Conservation (phyloP, 2,888 invertebrate genomes). For the Heliconius erato region DNA sequence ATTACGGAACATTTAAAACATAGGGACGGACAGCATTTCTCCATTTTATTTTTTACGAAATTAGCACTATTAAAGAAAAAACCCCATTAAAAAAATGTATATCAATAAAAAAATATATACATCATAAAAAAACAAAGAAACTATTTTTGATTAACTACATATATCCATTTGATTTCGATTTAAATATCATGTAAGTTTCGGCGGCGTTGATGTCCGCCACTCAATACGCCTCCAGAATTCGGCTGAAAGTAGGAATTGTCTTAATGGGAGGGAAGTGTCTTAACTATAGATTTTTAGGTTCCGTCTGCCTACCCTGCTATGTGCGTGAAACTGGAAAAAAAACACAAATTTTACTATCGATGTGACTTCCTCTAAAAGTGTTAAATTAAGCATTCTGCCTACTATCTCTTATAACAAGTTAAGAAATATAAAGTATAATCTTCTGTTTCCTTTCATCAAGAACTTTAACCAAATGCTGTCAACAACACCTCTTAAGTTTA, state of each 20-base stretch:
- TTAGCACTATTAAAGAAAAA: no score
- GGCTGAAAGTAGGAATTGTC: not conserved
- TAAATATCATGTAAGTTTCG: no score
- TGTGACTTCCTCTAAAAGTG: not conserved
- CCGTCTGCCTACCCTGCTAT: not conserved
- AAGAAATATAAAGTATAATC: not conserved
- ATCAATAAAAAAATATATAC: no score
- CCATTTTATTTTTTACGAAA: no score
- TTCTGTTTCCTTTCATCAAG: not conserved
- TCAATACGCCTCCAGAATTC: not conserved
- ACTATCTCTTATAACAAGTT: not conserved
- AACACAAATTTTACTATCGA: no score
- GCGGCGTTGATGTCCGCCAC: not conserved
- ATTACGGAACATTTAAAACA: no score
- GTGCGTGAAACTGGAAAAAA: not conserved
- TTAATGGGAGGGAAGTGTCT: not conserved
- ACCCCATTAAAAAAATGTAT: no score
- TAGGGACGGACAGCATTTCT: no score
- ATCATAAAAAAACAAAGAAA: no score
- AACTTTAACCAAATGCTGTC: slow-evolving; percentile 23
- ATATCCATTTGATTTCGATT: no score
- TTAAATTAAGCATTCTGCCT: not conserved
- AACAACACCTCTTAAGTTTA: slow-evolving; percentile 24
- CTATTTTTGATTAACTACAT: no score
- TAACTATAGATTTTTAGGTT: not conserved